Base-by-base conservation (phyloP, 2,888 invertebrate species). In the Drosophila melanosoma region DNA sequence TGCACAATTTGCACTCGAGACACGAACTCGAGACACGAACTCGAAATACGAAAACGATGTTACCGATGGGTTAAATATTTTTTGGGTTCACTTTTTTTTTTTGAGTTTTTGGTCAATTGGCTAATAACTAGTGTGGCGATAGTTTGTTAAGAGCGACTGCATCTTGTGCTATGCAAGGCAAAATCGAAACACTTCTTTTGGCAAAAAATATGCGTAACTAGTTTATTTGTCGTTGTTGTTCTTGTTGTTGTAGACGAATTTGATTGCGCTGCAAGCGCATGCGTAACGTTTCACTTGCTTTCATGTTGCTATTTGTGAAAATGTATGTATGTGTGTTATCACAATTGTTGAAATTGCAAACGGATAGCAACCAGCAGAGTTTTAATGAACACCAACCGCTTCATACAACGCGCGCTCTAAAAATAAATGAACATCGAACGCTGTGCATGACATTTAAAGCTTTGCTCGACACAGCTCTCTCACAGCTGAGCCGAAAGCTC, bases 251-350 rank as follows among this genome's bases (percentile, higher is more conserved):
- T 57, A 40, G 36, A 48, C 62, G 67, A 69, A 66, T 73, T 78
- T 71, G 74, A 54, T 57, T 75, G 84, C 82, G 63, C 76, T 74
- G 81, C 77, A 74, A 60, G 71, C 84, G 89, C 89, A 76, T 87
- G 84, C 76, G 77, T 69, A 87, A 76, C 82, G 74, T 84, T 64
- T 89, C 84, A 79, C 87, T 84, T 71, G 82, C 74, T 83, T 89
- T 87, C 85, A 85, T 89, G 74, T 89, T 87, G 78, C 69, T 60
- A 35, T 56, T 58, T 60, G 8, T 70, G 32, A 51, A 51, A 29
- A 15, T 38, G 42, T 40, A 51, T 69, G 56, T 29, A 29, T 35
- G 36, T 38, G 59, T 45, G 17, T 36, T 72, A 81, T 71, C 74
- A 74, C 69, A 70, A 66, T 63, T 71, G 63, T 38, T 66, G 74